Percentiles rank a stretch among this genome's conserved stretches.
These are phyloP conservation scores for Drosophila nigricruria DNA, from an alignment of 2,888 invertebrate genomes.

Conservation along the genomic window DNA sequence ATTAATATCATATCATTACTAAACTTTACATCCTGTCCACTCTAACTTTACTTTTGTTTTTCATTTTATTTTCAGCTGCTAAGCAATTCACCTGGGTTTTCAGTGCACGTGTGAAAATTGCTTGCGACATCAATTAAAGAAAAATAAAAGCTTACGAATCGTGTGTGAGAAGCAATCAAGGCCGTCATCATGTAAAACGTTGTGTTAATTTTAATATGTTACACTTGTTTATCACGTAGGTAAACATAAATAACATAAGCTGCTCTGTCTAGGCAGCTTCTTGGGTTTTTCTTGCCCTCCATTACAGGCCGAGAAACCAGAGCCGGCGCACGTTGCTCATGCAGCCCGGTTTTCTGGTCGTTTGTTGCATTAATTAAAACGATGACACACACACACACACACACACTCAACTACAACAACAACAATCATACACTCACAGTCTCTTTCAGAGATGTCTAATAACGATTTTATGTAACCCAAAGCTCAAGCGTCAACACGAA, in stretches of 20 bases:
- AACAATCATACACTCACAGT: constrained; percentile 16
- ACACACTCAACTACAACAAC: not conserved
- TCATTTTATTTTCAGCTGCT: not conserved
- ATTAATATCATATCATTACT: not conserved
- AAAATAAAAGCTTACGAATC: constrained; percentile 19
- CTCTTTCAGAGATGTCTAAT: constrained; percentile 63
- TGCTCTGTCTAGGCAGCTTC: constrained; percentile 29
- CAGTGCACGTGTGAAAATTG: constrained; percentile 55
- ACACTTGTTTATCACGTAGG: constrained; percentile 54
- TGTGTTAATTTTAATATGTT: constrained; percentile 67
- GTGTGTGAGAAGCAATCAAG: constrained; percentile 57
- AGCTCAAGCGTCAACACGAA: constrained; percentile 34
- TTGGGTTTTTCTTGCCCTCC: constrained; percentile 5
- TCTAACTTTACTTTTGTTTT: too few relatives aligned
- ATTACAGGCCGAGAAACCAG: constrained; percentile 26
- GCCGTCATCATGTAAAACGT: constrained; percentile 47
- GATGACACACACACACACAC: constrained; percentile 54
- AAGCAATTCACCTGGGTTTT: not conserved
- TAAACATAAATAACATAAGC: constrained; percentile 51
- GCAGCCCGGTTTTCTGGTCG: constrained; percentile 33
- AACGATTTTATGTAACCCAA: constrained; percentile 72
- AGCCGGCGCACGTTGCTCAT: constrained; percentile 62
- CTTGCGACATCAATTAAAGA: constrained; percentile 53
- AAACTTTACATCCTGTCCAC: not conserved
- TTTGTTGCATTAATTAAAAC: constrained; percentile 74